These are phyloP conservation scores for Donacobius atricapilla DNA, from an alignment of 2,113 vertebrate species.

Conservation along the genomic window DNA sequence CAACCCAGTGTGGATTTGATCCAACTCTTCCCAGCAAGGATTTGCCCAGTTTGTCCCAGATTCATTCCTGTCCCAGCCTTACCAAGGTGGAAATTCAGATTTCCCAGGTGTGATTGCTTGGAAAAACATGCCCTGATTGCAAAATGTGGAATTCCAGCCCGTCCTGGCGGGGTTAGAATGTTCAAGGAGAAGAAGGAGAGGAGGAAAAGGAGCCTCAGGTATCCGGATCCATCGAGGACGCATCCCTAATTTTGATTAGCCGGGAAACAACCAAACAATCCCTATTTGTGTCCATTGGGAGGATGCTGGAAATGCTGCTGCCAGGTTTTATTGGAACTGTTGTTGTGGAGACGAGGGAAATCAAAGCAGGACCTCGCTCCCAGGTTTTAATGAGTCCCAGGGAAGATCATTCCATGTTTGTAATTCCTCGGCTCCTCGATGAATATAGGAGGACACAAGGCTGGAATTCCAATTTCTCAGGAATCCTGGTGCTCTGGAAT, in stretches of 20 bases:
- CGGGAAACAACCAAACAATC: background rate
- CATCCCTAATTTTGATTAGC: background rate
- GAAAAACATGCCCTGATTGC: background rate
- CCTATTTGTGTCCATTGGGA: background rate
- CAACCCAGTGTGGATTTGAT: background rate
- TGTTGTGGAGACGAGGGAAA: background rate
- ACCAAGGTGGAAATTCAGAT: background rate
- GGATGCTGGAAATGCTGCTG: background rate
- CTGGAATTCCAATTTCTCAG: background rate
- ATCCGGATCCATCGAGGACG: background rate
- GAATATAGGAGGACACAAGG: background rate
- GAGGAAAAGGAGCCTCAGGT: background rate
- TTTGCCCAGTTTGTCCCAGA: background rate
- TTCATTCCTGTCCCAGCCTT: background rate
- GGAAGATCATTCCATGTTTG: background rate
- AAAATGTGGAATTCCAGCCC: background rate
- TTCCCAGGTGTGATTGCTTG: background rate
- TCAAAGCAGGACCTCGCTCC: background rate
- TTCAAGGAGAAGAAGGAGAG: background rate
- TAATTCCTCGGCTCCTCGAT: background rate
- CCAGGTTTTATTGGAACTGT: background rate
- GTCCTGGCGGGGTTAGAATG: fast-evolving
- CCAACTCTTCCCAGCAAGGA: background rate
- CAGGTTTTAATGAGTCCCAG: background rate
- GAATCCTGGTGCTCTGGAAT: background rate